phyloP scores from a whole-genome alignment of 2,797 vertebrate genomes.

The Orientallactaga sibirica region DNA sequence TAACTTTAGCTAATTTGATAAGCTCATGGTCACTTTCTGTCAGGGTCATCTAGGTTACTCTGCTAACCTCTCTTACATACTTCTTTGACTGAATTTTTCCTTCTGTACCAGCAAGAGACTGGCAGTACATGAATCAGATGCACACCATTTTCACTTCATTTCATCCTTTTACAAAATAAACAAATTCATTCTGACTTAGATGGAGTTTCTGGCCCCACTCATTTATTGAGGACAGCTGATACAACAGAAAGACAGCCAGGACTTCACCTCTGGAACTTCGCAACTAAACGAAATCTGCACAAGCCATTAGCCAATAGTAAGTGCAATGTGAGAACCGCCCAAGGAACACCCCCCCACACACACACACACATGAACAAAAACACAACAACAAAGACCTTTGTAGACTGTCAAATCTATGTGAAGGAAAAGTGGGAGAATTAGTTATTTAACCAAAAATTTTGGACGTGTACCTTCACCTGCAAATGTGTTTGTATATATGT shows the following conservation, averaged over 20 bases:
- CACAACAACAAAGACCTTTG: neutral
- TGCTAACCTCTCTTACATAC: neutral
- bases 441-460: neutral
- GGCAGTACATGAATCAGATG: neutral
- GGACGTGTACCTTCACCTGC: no score
- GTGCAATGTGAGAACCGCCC: neutral
- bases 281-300: neutral
- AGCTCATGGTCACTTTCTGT: neutral
- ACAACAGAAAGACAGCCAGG: neutral
- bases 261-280: neutral
- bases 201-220: neutral
- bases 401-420: neutral
- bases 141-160: neutral
- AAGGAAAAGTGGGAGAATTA: neutral
- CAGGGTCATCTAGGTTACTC: neutral
- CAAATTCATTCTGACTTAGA: neutral
- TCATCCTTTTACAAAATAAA: neutral
- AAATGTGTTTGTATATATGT: no score
- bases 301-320: neutral
- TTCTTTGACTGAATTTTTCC: neutral
- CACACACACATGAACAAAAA: fast-evolving
- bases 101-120: neutral
- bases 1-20: no score
- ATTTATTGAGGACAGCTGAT: neutral
- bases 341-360: neutral